Conservation (phyloP, 2,888 invertebrate species). For the Drosophila silvestris region DNA sequence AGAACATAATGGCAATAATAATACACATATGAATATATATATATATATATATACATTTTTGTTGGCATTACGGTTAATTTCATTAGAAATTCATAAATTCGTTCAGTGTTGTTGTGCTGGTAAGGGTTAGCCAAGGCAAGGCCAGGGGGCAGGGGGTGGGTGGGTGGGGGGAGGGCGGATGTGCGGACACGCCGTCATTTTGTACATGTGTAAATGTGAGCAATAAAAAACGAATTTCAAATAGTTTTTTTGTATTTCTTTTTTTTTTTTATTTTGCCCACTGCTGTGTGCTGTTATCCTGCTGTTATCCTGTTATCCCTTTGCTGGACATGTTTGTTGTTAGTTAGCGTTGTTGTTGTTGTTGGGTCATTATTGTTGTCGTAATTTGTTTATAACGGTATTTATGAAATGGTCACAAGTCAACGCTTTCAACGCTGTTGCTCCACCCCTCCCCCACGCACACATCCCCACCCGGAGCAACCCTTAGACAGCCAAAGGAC, state of each 20-base stretch:
- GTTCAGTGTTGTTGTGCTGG: constrained; percentile 29
- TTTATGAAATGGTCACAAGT: constrained; percentile 84
- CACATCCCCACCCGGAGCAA: constrained; percentile 7
- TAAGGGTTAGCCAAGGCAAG: background rate
- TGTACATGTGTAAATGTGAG: constrained; percentile 76
- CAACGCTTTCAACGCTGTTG: constrained; percentile 72
- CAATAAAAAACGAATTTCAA: constrained; percentile 72
- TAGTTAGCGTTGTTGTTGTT: constrained; percentile 32
- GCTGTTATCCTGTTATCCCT: constrained; percentile 52
- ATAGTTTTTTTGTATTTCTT: background rate
- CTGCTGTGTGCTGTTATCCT: constrained; percentile 38
- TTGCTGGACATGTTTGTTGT: constrained; percentile 14
- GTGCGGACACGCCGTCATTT: constrained; percentile 52
- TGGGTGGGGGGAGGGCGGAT: background rate
- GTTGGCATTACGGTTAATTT: constrained; percentile 81
- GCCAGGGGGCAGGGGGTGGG: background rate
- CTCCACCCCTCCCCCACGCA: background rate
- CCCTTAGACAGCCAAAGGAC: constrained; percentile 49
- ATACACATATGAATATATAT: background rate
- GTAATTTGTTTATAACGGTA: constrained; percentile 82
- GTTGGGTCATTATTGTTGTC: constrained; percentile 69
- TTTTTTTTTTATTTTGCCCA: constrained; percentile 27
- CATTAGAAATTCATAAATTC: constrained; percentile 84
- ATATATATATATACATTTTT: background rate
- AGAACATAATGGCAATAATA: background rate